Evolutionary conservation across 2,797 vertebrate genomes (phyloP), one percentile per base, ranked within the genome.

Genomic region (Phrynocephalus forsythii): DNA sequence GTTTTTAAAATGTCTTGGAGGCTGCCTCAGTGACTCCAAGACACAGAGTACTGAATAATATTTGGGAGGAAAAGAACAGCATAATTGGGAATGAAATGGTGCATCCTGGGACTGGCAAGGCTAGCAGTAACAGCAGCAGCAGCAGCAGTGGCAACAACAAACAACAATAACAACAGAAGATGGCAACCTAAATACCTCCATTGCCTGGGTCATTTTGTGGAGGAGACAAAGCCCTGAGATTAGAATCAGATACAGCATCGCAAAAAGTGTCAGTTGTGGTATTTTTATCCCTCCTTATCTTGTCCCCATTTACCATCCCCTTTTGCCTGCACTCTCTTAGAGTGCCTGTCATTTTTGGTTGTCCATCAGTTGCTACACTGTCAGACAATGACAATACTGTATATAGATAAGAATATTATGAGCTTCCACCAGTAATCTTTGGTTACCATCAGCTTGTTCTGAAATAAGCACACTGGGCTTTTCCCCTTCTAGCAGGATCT

Each of bases 401-500:
- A 68, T 63, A 63, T 50, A 11, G 69, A 69, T 84, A 90, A 69
- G 87, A 50, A n/a, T 84, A 18, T 81, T 84, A 30, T 20, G 52
- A 50, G 91, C 86, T 86, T 28, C 86, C 92, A 33, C 8, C 78
- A 1, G 63, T 52, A 85, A 91, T 16, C 48, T 4, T 16, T 3
- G 71, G 28, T 94, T 86, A 76, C 68, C 79, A 60, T 77, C 44
- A 1, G 3, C n/a, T 56, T 13, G 26, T 86, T 90, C 24, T 78
- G 30, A 52, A 93, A 71, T 77, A 84, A 56, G 86, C 75, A 69
- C 15, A 6, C 86, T 88, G 48, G 48, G 82, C 76, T 86, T 72
- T 82, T 87, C 89, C 56, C 79, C 26, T 26, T 20, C 88, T 91
- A 81, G 84, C 30, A 76, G 22, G 63, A 88, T 10, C 85, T n/a